A percentile compares a stretch with the other conserved stretches of the same genome.
Evolutionary conservation across 2,113 vertebrate genomes (phyloP).

Genomic region (Peromyscus polionotus): DNA sequence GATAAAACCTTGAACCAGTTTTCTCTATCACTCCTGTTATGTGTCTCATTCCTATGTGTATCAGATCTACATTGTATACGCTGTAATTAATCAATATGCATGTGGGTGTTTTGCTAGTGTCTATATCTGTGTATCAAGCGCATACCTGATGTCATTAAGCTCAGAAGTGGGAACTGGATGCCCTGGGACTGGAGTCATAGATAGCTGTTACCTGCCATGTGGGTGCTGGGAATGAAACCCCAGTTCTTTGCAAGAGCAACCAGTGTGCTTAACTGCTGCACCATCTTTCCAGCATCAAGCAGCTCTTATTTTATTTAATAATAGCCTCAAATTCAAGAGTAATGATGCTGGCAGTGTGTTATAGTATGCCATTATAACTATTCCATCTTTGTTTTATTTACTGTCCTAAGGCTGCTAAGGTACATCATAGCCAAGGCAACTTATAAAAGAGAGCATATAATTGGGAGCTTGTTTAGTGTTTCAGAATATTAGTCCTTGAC

Average conservation of each 20-base stretch:
- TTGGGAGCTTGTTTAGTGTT: neutral
- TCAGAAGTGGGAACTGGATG: neutral
- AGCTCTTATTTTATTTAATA: neutral
- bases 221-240: neutral
- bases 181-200: neutral
- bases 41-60: neutral
- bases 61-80: neutral
- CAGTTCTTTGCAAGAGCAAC: neutral
- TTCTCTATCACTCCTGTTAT: neutral
- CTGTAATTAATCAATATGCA: neutral
- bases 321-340: neutral
- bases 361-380: neutral
- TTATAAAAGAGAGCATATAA: neutral
- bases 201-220: neutral
- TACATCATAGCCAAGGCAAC: neutral
- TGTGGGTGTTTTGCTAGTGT: neutral
- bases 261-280: neutral
- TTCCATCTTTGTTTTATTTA: neutral
- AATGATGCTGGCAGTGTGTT: neutral
- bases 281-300: neutral
- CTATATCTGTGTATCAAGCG: neutral
- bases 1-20: neutral
- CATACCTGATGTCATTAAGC: neutral
- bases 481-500: neutral
- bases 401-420: neutral